phyloP scores from a whole-genome alignment of 1,140 invertebrate genomes.

The Tetraneura akinire region DNA sequence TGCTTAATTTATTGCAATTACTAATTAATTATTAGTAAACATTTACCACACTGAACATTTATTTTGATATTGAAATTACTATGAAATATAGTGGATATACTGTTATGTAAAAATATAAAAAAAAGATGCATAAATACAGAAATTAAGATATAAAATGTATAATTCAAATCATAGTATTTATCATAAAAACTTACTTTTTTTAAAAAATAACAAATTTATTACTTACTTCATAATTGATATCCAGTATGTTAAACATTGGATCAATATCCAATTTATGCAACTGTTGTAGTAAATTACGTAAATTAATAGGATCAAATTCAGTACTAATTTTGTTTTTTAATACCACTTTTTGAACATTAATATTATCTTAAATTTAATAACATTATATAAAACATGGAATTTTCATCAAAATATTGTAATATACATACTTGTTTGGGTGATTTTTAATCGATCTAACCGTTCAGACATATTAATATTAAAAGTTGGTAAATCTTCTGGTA shows the following conservation, averaged over 20 bases:
- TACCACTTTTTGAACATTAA: conserved; percentile 29
- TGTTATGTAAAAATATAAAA: no score
- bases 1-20: no score
- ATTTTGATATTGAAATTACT: no score
- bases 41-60: no score
- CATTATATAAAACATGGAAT: background rate
- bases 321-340: conserved; percentile 42
- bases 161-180: no score
- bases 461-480: conserved; percentile 38
- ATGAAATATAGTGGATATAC: no score
- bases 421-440: background rate
- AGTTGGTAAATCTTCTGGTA: conserved; percentile 31
- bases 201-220: background rate
- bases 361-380: conserved; percentile 1
- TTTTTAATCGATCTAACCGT: conserved; percentile 27
- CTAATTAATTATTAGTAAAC: no score
- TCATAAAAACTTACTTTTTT: no score
- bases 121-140: no score
- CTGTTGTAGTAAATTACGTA: conserved; percentile 35
- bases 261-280: conserved; percentile 38
- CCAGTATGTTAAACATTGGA: conserved; percentile 24
- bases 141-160: no score
- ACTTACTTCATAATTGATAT: conserved; percentile 35
- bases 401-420: background rate
- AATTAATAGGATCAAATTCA: background rate